Evolutionary conservation across 2,113 vertebrate species (phyloP).

Genomic region (Bambusicola thoracicus): DNA sequence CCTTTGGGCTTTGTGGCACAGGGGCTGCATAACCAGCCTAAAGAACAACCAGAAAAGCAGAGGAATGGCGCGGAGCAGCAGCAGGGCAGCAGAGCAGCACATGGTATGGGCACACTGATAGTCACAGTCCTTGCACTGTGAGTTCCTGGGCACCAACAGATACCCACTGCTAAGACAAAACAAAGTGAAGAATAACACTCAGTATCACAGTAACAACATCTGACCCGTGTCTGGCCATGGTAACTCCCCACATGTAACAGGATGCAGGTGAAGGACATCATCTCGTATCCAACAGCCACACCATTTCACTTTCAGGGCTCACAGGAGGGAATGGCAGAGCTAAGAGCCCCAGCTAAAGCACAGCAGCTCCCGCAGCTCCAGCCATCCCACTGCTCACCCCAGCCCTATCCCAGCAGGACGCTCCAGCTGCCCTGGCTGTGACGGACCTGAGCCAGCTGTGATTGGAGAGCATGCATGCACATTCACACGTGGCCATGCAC

Average conservation of each 20-base stretch:
- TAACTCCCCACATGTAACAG: neutral
- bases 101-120: neutral
- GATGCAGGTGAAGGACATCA: neutral
- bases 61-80: accelerated
- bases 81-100: neutral
- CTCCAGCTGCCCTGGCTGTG: neutral
- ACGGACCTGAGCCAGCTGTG: neutral
- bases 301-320: conserved; percentile 38
- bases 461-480: accelerated
- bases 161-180: neutral
- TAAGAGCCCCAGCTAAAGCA: conserved; percentile 21
- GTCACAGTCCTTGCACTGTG: neutral
- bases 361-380: neutral
- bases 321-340: conserved; percentile 19
- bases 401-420: conserved; percentile 24
- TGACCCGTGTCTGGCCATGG: neutral
- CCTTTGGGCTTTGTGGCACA: neutral
- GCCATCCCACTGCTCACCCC: neutral
- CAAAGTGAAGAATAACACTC: neutral
- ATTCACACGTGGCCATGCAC: accelerated
- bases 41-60: neutral
- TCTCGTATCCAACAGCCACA: conserved; percentile 4
- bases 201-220: neutral
- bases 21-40: neutral
- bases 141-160: neutral